phyloP scores from a whole-genome alignment of 2,113 vertebrate genomes.

The Oophaga pumilio region DNA sequence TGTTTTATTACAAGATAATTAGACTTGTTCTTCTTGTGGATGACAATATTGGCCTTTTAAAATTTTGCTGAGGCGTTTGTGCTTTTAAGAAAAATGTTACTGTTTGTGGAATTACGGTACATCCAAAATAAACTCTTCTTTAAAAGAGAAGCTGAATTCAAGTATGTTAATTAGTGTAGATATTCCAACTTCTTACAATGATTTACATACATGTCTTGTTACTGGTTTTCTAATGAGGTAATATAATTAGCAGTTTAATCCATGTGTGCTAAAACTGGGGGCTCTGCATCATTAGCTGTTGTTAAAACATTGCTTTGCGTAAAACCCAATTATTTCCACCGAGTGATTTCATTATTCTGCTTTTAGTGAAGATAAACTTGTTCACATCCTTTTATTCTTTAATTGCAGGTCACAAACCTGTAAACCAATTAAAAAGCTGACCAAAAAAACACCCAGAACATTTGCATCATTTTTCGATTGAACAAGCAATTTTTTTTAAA shows the following conservation, averaged over 20 bases:
- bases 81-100: slow-evolving; percentile 9
- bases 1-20: slow-evolving; percentile 23
- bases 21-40: not conserved
- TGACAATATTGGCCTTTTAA: slow-evolving; percentile 1
- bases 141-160: slow-evolving; percentile 4
- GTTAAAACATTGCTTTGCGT: slow-evolving; percentile 62
- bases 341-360: slow-evolving; percentile 61
- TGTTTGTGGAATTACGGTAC: not conserved
- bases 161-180: slow-evolving; percentile 23
- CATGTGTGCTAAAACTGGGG: slow-evolving; percentile 54
- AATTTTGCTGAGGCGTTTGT: slow-evolving; percentile 14
- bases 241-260: slow-evolving; percentile 56
- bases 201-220: slow-evolving; percentile 48
- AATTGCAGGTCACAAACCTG: slow-evolving; percentile 64
- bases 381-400: slow-evolving; percentile 61
- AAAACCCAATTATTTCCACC: slow-evolving; percentile 60
- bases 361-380: slow-evolving; percentile 60
- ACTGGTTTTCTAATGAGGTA: slow-evolving; percentile 47
- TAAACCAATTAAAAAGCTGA: slow-evolving; percentile 57
- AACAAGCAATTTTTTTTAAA: slow-evolving; percentile 41
- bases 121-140: slow-evolving; percentile 6
- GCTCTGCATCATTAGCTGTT: slow-evolving; percentile 63
- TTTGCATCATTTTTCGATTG: slow-evolving; percentile 37
- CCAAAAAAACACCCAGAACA: slow-evolving; percentile 35
- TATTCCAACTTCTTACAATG: slow-evolving; percentile 19